These are phyloP conservation scores for Pampus argenteus DNA, from an alignment of 2,797 vertebrate species.

Conservation along the genomic window DNA sequence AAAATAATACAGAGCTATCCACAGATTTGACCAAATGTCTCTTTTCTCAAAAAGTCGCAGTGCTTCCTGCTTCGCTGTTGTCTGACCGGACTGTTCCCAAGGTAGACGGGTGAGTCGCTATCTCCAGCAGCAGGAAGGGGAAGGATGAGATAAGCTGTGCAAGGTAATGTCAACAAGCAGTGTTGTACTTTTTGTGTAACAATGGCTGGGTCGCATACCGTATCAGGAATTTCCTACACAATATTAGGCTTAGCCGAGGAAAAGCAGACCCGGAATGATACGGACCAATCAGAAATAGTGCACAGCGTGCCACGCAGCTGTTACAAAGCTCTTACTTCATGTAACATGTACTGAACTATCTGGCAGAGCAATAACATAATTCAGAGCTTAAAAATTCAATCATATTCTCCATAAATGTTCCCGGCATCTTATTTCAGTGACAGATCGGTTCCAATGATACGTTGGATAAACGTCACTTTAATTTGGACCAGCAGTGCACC, in stretches of 20 bases:
- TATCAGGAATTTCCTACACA: conserved; percentile 47
- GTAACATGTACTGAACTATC: conserved; percentile 46
- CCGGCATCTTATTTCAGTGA: conserved; percentile 37
- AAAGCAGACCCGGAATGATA: conserved; percentile 43
- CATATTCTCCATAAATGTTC: conserved; percentile 41
- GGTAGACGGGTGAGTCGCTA: conserved; percentile 19
- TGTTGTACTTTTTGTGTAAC: conserved; percentile 40
- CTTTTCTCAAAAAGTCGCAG: not conserved
- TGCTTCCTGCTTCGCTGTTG: conserved; percentile 15
- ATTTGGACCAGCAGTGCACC: conserved; percentile 59
- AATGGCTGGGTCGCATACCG: conserved; percentile 32
- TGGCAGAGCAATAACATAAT: conserved; percentile 46
- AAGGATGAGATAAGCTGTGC: conserved; percentile 53
- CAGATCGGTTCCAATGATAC: conserved; percentile 40
- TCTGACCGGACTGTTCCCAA: conserved; percentile 11
- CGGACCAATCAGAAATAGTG: conserved; percentile 66
- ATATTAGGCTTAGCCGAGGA: conserved; percentile 34
- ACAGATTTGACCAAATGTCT: not conserved
- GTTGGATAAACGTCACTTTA: conserved; percentile 66
- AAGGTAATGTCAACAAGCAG: conserved; percentile 20
- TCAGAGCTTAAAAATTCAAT: conserved; percentile 51
- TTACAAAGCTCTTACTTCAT: conserved; percentile 69
- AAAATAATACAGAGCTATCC: not conserved
- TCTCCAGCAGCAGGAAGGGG: conserved; percentile 45
- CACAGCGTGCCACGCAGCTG: conserved; percentile 55